These are phyloP conservation scores for Triplophysa bombifrons DNA, from an alignment of 2,797 vertebrate genomes.

Conservation along the genomic window DNA sequence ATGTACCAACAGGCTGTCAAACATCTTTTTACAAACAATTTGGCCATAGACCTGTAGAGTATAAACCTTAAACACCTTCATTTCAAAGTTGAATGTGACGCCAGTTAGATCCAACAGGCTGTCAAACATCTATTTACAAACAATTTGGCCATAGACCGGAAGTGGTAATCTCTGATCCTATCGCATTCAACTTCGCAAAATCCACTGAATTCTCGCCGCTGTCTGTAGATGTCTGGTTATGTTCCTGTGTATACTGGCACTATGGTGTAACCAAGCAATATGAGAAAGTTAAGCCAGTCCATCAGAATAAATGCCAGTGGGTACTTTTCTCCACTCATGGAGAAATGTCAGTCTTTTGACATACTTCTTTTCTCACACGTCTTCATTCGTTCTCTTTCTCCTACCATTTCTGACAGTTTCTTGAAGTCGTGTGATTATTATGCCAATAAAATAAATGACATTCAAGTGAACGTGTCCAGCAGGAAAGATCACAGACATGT, in stretches of 20 bases:
- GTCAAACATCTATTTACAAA: neutral
- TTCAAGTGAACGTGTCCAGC: conserved; percentile 46
- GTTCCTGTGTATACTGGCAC: conserved; percentile 28
- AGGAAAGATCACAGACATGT: conserved; percentile 47
- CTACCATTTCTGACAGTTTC: conserved; percentile 35
- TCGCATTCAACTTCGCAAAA: neutral
- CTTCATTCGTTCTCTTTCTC: conserved; percentile 18
- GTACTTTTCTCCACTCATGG: conserved; percentile 28
- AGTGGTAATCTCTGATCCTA: neutral
- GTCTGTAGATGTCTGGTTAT: neutral
- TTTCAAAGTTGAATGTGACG: neutral
- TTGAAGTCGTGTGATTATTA: conserved; percentile 50
- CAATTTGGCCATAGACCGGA: neutral
- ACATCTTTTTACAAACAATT: conserved; percentile 2
- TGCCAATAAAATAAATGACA: conserved; percentile 54
- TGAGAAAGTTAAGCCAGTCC: conserved; percentile 29
- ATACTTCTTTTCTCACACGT: conserved; percentile 10
- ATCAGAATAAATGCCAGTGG: conserved; percentile 47
- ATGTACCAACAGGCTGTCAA: neutral
- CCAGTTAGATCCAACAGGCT: neutral
- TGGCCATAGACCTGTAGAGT: neutral
- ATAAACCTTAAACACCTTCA: conserved; percentile 11
- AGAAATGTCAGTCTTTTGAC: conserved; percentile 47
- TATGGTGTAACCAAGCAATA: conserved; percentile 30
- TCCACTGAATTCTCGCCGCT: neutral